Base-by-base conservation (phyloP, 2,113 vertebrate species). In the Penelope pileata region DNA sequence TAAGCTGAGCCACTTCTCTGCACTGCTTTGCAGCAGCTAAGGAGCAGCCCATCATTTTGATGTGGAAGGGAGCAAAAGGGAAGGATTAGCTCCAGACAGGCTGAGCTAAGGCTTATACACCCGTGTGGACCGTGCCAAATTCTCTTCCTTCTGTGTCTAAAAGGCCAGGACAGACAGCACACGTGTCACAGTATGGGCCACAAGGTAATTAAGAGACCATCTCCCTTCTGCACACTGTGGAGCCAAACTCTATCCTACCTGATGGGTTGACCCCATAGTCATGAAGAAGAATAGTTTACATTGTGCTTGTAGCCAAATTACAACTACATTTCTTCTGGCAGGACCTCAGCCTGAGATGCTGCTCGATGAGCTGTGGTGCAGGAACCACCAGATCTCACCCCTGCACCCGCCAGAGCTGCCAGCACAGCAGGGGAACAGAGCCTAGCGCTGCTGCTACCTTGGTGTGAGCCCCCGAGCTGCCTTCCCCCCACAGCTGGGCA, bases 221-320 rank as follows among this genome's bases (percentile, higher is more conserved):
- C 8, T 59, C 58, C 30, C 23, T 79, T 66, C 60, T 76, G 48
- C 70, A 24, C 3, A 8, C 36, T n/a, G 32, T 92, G 40, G 81
- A 78, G 83, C 30, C 76, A 78, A 72, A 74, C 6, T 18, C 83
- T 45, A 40, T 48, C 64, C 68, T 68, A 24, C 7, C 32, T 9
- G 26, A 30, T 0, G 1, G 56, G 47, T 75, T 69, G 72, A 45
- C 24, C 50, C 59, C 0, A 0, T 7, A n/a, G 16, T 4, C 0
- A 0, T 43, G 62, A 29, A 53, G 32, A 51, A 8, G 22, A 67
- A 29, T 53, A 34, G 51, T 32, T 72, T 63, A 22, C 11, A 21
- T 2, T 2, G 0, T 22, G 17, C 90, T 48, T 27, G 16, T 0
- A 45, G 32, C 19, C 12, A 60, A 85, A 40, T 40, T 1, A 0